Percentiles rank a stretch among this genome's conserved stretches.
Conservation (phyloP, 2,113 vertebrate species). For the Pseudopipra pipra region DNA sequence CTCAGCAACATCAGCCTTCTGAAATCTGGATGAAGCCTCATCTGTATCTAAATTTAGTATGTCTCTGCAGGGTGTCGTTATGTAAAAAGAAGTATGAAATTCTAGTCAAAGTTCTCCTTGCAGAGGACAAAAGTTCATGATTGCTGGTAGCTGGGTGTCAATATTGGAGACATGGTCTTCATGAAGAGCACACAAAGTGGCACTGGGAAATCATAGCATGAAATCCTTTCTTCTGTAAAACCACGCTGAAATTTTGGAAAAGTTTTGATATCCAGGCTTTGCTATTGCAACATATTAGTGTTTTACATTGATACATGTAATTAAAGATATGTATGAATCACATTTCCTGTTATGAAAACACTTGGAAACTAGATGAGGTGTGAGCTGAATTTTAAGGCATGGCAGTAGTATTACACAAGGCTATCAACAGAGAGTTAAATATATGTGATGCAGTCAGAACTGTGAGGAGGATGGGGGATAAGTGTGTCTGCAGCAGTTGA, state of each 20-base stretch:
- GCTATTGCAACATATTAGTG: background rate
- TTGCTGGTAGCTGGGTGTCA: background rate
- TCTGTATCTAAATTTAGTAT: background rate
- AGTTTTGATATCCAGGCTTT: background rate
- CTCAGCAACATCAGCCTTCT: background rate
- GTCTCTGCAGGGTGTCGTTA: background rate
- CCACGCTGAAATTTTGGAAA: background rate
- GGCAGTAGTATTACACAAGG: background rate
- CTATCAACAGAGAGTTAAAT: background rate
- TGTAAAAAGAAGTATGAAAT: background rate
- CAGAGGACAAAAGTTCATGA: background rate
- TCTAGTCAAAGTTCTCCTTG: background rate
- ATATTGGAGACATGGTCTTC: background rate
- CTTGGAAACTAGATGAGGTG: constrained; percentile 19
- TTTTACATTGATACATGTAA: background rate
- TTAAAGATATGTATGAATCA: constrained; percentile 24
- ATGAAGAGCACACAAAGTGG: background rate
- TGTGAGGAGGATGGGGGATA: background rate
- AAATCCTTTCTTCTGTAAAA: background rate
- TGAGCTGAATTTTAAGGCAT: constrained; percentile 19
- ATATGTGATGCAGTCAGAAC: background rate
- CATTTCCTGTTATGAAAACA: constrained; percentile 42
- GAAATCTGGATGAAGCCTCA: background rate
- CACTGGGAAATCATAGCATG: background rate
- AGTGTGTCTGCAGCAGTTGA: background rate